phyloP scores from a whole-genome alignment of 2,113 vertebrate species.

The Albula goreensis region DNA sequence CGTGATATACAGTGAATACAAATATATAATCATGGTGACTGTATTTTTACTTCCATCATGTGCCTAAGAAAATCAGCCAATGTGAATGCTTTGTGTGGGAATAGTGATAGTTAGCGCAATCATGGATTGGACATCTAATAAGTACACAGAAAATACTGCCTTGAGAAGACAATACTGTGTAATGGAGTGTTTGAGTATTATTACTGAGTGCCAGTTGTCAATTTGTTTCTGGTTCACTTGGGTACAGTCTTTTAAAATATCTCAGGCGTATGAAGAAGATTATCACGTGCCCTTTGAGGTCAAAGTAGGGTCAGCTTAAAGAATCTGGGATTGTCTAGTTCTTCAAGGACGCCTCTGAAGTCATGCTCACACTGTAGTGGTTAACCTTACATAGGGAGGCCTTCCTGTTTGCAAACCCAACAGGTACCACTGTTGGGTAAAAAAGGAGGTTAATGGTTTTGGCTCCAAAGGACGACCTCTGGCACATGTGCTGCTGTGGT shows the following conservation, averaged over 20 bases:
- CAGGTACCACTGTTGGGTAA: neutral
- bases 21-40: neutral
- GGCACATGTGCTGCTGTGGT: conserved; percentile 1
- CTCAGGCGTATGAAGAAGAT: neutral
- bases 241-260: neutral
- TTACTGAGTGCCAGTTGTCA: neutral
- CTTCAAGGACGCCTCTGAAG: neutral
- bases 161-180: no score
- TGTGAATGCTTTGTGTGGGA: neutral
- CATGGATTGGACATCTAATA: no score
- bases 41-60: neutral
- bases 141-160: no score
- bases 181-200: neutral
- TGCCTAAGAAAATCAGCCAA: neutral
- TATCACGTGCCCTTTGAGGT: neutral
- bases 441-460: conserved; percentile 16
- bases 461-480: neutral
- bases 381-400: neutral
- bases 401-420: neutral
- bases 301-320: neutral
- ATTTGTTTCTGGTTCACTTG: neutral
- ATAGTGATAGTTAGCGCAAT: neutral
- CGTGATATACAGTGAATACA: neutral
- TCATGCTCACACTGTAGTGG: neutral
- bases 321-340: conserved; percentile 5